A percentile compares a stretch with the other conserved stretches of the same genome.
phyloP scores from a whole-genome alignment of 2,797 vertebrate genomes.

The Tragopan temminckii region DNA sequence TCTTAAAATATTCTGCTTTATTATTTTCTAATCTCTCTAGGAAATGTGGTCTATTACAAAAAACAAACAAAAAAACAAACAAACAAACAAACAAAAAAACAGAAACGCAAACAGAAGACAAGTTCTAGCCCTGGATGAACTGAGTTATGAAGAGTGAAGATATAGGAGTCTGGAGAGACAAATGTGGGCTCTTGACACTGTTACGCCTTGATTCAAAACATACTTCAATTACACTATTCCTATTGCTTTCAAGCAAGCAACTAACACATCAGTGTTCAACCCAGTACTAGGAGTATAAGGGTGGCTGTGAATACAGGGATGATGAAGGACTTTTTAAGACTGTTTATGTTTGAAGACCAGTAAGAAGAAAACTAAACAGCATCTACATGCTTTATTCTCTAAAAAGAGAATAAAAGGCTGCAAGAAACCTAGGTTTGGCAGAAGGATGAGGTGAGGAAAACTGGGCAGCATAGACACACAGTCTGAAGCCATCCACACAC shows the following conservation, averaged over 20 bases:
- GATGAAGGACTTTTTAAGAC: neutral
- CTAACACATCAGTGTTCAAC: neutral
- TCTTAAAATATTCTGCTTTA: neutral
- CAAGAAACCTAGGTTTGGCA: neutral
- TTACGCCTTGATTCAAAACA: neutral
- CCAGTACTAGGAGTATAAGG: neutral
- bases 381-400: neutral
- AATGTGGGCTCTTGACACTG: neutral
- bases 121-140: neutral
- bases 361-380: neutral
- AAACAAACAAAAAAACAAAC: neutral
- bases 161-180: neutral
- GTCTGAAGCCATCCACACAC: neutral
- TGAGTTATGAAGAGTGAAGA: neutral
- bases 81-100: neutral
- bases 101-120: neutral
- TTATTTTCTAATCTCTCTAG: neutral
- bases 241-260: neutral
- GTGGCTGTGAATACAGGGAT: neutral
- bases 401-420: neutral
- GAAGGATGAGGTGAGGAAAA: neutral
- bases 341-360: neutral
- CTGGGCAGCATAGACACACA: fast-evolving
- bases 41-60: neutral
- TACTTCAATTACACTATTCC: neutral